Conservation (phyloP, 2,797 vertebrate genomes). For the Thripadectes ignobilis region DNA sequence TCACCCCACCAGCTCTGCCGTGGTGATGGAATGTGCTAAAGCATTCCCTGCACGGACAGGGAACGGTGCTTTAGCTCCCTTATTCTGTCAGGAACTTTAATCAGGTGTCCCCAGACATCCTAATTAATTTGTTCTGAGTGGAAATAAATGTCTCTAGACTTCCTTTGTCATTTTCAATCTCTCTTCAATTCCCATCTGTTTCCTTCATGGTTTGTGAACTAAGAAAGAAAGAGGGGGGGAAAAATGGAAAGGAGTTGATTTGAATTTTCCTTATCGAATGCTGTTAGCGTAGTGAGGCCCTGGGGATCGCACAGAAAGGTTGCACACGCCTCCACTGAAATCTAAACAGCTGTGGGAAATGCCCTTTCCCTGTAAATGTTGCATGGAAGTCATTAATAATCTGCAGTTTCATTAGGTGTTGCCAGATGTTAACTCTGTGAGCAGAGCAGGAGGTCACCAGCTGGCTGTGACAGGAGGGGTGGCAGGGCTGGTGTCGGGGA, state of each 20-base stretch:
- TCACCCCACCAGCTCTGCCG: accelerated
- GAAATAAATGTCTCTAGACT: constrained; percentile 48
- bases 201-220: constrained; percentile 50
- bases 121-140: constrained; percentile 65
- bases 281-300: constrained; percentile 26
- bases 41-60: neutral
- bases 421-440: constrained; percentile 52
- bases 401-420: constrained; percentile 29
- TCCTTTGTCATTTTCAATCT: constrained; percentile 61
- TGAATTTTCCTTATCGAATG: constrained; percentile 48
- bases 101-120: constrained; percentile 40
- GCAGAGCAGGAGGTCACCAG: neutral
- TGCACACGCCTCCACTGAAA: constrained; percentile 42
- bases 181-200: constrained; percentile 58
- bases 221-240: neutral
- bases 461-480: neutral
- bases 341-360: constrained; percentile 67
- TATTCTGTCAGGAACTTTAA: constrained; percentile 31
- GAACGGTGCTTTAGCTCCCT: neutral
- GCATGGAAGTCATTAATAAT: constrained; percentile 54
- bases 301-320: constrained; percentile 56
- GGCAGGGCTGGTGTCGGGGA: neutral
- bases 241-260: constrained; percentile 22
- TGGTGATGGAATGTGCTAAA: neutral
- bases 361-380: constrained; percentile 50